Conservation (phyloP, 37 sponge, comb jelly and placozoan species). For the Spongia lamella region DNA sequence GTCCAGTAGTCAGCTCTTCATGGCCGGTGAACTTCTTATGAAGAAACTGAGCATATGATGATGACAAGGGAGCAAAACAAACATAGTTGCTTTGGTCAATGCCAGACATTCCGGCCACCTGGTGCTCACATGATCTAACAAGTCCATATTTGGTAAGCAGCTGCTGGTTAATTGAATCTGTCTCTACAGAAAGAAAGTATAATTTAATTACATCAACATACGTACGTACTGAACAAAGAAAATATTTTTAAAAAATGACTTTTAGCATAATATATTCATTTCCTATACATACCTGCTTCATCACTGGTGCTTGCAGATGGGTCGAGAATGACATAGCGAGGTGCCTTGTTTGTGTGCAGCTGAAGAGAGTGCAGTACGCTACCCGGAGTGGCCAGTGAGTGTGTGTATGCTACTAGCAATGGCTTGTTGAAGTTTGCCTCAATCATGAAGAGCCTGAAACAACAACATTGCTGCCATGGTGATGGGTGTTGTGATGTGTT, state of each 20-base stretch:
- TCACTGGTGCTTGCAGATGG: background rate
- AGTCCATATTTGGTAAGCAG: slow-evolving; percentile 5
- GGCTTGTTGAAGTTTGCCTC: slow-evolving; percentile 32
- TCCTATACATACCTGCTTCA: background rate
- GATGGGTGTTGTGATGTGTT: no score
- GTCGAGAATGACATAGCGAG: slow-evolving; percentile 44
- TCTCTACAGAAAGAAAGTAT: background rate
- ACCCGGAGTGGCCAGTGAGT: background rate
- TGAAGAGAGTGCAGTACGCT: slow-evolving; percentile 40
- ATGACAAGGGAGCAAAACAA: slow-evolving; percentile 41
- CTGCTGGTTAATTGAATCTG: slow-evolving; percentile 1
- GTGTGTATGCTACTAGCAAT: slow-evolving; percentile 54
- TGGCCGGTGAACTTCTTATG: slow-evolving; percentile 56
- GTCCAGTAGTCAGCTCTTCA: background rate
- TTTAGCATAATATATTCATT: background rate
- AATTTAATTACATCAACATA: no score
- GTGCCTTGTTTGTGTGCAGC: slow-evolving; percentile 42
- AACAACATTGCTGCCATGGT: background rate
- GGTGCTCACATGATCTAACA: no score
- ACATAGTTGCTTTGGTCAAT: slow-evolving; percentile 1
- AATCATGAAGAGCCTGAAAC: slow-evolving; percentile 51
- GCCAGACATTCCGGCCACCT: slow-evolving; percentile 31
- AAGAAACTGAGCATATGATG: background rate
- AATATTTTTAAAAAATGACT: background rate
- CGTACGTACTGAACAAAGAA: no score